A percentile compares a stretch with the other conserved stretches of the same genome.
Conservation (phyloP, 2,113 vertebrate species). For the Manacus vitellinus region DNA sequence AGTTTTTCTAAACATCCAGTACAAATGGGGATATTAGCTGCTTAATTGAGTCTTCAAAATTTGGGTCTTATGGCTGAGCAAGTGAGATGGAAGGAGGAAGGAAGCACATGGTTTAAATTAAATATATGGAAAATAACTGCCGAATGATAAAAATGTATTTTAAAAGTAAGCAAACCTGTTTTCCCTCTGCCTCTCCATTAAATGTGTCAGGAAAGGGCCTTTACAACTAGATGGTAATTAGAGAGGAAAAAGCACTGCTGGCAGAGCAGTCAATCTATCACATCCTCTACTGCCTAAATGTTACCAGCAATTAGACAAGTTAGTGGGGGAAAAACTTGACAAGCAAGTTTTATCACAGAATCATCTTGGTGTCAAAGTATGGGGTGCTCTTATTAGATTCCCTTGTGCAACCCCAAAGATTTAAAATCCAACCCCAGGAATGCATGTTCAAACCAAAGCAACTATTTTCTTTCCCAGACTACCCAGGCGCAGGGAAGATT, state of each 20-base stretch:
- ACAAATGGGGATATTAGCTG: not conserved
- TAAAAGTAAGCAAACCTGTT: constrained; percentile 42
- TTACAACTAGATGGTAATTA: constrained; percentile 51
- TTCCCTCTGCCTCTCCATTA: constrained; percentile 44
- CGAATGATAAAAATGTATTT: constrained; percentile 52
- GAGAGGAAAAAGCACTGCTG: constrained; percentile 43
- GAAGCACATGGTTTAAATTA: constrained; percentile 40
- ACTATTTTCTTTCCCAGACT: not conserved
- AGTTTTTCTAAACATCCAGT: constrained; percentile 22
- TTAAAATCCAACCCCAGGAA: not conserved
- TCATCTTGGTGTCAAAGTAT: not conserved
- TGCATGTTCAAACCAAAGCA: not conserved
- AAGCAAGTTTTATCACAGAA: constrained; percentile 38
- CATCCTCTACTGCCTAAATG: not conserved
- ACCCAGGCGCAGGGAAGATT: not conserved
- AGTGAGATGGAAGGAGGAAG: not conserved
- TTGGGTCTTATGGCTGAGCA: not conserved
- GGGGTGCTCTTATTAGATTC: constrained; percentile 14
- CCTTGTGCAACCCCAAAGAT: not conserved
- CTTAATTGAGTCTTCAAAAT: not conserved
- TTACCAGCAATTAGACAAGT: constrained; percentile 42
- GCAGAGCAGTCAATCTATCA: constrained; percentile 39
- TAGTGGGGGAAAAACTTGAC: not conserved
- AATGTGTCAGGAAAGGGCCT: constrained; percentile 55
- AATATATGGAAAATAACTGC: not conserved